Evolutionary conservation across 2,113 vertebrate genomes (phyloP).

Genomic region (Pogonocichla stellata): DNA sequence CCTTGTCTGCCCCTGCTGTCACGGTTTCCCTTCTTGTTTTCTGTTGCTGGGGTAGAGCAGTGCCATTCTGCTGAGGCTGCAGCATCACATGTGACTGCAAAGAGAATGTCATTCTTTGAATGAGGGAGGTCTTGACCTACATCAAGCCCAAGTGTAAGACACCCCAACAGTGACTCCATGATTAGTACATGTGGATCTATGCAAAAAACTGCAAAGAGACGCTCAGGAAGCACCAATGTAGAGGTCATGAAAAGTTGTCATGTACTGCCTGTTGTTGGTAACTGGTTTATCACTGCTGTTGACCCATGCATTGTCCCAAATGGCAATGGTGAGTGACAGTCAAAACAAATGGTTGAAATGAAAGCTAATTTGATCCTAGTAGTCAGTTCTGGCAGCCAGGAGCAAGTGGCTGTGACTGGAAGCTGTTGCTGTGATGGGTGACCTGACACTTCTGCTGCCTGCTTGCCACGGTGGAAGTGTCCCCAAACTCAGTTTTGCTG

Average conservation of each 20-base stretch:
- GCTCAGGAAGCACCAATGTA: neutral
- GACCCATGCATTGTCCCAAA: neutral
- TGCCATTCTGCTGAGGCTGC: neutral
- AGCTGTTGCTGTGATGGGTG: neutral
- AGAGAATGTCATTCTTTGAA: neutral
- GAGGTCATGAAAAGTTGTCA: neutral
- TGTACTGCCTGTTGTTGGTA: neutral
- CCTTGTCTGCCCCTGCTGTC: neutral
- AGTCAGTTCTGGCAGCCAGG: neutral
- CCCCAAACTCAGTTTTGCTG: neutral
- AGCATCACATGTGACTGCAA: neutral
- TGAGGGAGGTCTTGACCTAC: neutral
- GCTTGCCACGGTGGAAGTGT: neutral
- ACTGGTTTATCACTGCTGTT: neutral
- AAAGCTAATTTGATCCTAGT: neutral
- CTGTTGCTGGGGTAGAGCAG: neutral
- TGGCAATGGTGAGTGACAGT: neutral
- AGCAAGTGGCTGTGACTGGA: neutral
- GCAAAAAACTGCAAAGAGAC: neutral
- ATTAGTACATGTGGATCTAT: neutral
- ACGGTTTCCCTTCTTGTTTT: neutral
- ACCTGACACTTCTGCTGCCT: neutral
- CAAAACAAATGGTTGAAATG: neutral
- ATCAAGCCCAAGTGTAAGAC: fast-evolving
- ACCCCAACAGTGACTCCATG: neutral